Evolutionary conservation across 1,140 invertebrate genomes (phyloP).

Genomic region (Drosophila nigrodunni): DNA sequence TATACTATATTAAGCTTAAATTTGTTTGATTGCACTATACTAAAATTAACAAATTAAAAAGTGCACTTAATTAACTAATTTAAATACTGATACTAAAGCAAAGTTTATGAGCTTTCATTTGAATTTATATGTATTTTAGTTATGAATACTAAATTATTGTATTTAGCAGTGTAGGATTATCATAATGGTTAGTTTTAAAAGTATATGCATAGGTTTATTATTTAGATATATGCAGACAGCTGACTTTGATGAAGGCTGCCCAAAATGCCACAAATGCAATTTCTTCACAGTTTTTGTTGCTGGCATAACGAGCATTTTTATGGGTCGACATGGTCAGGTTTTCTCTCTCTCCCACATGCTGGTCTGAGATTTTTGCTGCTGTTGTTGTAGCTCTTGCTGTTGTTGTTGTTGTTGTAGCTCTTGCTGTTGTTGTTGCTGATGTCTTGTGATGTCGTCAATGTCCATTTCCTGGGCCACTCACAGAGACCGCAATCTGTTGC

Average conservation of each 20-base stretch:
- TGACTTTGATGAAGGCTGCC: slow-evolving; percentile 48
- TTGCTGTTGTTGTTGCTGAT: slow-evolving; percentile 15
- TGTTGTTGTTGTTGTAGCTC: slow-evolving; percentile 19
- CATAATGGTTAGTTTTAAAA: too few relatives aligned
- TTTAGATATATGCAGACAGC: slow-evolving; percentile 7
- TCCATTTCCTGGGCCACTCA: slow-evolving; percentile 52
- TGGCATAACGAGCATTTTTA: slow-evolving; percentile 56
- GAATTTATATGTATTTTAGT: too few relatives aligned
- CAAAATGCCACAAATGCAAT: slow-evolving; percentile 44
- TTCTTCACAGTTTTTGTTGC: slow-evolving; percentile 31
- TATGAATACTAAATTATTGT: too few relatives aligned
- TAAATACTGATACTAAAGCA: too few relatives aligned
- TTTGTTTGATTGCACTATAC: too few relatives aligned
- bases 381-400: slow-evolving; percentile 16
- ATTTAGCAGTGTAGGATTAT: too few relatives aligned
- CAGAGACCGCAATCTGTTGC: slow-evolving; percentile 56
- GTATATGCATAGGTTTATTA: slow-evolving; percentile 1
- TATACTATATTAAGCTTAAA: too few relatives aligned
- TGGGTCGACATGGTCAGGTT: slow-evolving; percentile 55
- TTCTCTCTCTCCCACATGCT: slow-evolving; percentile 53
- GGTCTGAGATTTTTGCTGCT: slow-evolving; percentile 20
- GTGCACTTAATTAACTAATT: too few relatives aligned
- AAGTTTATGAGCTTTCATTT: too few relatives aligned
- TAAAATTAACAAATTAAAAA: too few relatives aligned
- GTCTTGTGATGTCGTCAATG: slow-evolving; percentile 55